phyloP scores from a whole-genome alignment of 1,140 invertebrate genomes.

The Augochlora pura region DNA sequence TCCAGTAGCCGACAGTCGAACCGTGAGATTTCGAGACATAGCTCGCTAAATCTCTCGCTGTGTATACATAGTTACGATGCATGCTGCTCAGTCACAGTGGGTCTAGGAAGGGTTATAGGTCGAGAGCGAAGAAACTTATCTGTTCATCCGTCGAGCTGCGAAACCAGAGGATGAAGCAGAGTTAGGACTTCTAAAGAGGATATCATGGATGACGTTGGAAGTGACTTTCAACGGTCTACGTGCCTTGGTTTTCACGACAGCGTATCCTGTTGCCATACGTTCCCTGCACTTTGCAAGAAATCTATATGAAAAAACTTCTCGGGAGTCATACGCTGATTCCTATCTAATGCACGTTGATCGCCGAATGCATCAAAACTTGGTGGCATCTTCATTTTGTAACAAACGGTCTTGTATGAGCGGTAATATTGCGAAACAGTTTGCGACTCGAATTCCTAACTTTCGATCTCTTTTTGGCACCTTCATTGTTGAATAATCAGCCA shows the following conservation, averaged over 20 bases:
- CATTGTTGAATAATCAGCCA: no score
- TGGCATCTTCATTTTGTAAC: no score
- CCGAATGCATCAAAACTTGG: no score
- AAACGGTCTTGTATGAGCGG: no score
- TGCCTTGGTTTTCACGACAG: background rate
- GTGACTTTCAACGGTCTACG: background rate
- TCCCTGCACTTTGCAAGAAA: background rate
- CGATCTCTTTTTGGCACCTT: no score
- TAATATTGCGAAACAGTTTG: no score
- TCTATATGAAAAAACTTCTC: background rate
- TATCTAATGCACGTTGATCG: no score
- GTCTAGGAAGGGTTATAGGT: slow-evolving; percentile 14
- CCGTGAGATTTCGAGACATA: background rate
- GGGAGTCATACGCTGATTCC: no score
- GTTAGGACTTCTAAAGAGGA: background rate
- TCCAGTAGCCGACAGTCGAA: background rate
- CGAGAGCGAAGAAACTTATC: slow-evolving; percentile 19
- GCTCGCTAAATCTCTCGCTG: background rate
- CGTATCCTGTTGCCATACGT: background rate
- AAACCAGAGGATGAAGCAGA: slow-evolving; percentile 1
- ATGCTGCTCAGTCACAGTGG: background rate
- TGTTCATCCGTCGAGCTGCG: slow-evolving; percentile 11
- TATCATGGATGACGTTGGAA: background rate
- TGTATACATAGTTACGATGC: background rate
- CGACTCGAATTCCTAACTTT: no score